A percentile compares a stretch with the other conserved stretches of the same genome.
Conservation (phyloP, 64 coral and sea anemone genomes). For the Porites lutea region DNA sequence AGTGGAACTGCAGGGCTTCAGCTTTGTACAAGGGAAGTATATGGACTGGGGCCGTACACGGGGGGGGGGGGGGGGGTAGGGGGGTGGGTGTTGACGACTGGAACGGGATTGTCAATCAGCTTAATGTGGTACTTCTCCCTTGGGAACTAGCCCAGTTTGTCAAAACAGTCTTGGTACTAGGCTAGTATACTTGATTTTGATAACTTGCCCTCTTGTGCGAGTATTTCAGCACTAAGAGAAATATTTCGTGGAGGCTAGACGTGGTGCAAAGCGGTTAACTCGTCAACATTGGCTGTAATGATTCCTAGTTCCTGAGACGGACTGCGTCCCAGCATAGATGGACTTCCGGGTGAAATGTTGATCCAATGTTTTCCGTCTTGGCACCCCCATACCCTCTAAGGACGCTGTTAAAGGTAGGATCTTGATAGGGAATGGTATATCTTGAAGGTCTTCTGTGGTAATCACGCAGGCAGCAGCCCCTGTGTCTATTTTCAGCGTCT, state of each 20-base stretch:
- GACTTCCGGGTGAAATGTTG: not conserved
- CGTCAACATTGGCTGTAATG: conserved; percentile 53
- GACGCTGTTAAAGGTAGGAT: conserved; percentile 19
- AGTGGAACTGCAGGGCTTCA: not conserved
- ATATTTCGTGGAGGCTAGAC: not conserved
- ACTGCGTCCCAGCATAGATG: not conserved
- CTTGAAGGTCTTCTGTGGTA: conserved; percentile 54
- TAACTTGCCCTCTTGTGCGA: not conserved
- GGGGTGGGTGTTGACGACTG: not conserved
- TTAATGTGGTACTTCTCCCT: conserved; percentile 65
- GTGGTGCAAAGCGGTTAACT: not conserved
- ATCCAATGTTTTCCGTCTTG: conserved; percentile 42
- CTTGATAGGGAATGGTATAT: not conserved
- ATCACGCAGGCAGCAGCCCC: conserved; percentile 56
- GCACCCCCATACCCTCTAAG: conserved; percentile 56
- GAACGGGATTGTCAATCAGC: conserved; percentile 46
- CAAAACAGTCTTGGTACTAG: conserved; percentile 42
- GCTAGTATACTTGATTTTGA: conserved; percentile 7
- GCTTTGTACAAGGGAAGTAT: conserved; percentile 70
- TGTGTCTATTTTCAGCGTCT: conserved; percentile 69
- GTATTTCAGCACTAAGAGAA: not conserved
- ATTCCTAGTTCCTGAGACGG: conserved; percentile 38
- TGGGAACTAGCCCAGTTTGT: conserved; percentile 30
- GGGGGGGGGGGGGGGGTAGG: not conserved
- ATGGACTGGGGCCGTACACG: conserved; percentile 63